Evolutionary conservation across 2,797 vertebrate genomes (phyloP), one percentile per base, ranked within the genome.

Genomic region (Microctenopoma lineatum): DNA sequence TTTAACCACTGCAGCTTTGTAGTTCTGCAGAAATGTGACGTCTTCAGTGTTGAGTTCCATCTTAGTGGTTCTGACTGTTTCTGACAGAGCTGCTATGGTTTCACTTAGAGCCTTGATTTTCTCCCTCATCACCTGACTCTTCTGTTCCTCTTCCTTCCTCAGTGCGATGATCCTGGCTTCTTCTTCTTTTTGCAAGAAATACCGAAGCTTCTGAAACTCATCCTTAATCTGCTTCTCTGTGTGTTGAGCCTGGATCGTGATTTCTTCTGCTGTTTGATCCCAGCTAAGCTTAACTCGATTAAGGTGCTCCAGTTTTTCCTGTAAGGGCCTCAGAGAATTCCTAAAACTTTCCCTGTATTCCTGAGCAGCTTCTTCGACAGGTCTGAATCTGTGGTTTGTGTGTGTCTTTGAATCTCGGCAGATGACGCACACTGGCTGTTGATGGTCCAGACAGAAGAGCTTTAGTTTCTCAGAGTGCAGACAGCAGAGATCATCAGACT

Each of bases 391-490:
- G 55, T 80, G 81, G 9, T 53, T 27, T 15, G n/a, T 12, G 46
- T 83, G 73, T 8, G 12, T 18, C 46, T 8, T 61, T 9, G 80
- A 70, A 13, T 73, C 69, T 21, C 69, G 60, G 47, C 77, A 83
- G 13, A 70, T 14, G 0, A 80, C 3, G 47, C 81, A 83, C 27
- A 65, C 62, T 7, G 48, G 73, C 55, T 74, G 66, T 59, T 65
- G 15, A 53, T 80, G 59, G n/a, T 79, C 46, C 50, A 77, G n/a
- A 52, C 80, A 77, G 69, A 66, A 76, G 44, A 83, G 70, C 18
- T 32, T 69, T 3, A 76, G 44, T 60, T 53, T 76, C 61, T 84
- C 72, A 36, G 44, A 45, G 58, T 84, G 79, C 32, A 70, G 51
- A 46, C 58, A 26, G 44, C 79, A 81, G 18, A 70, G 4, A 32